These are phyloP conservation scores for Leptoclinus maculatus DNA, from an alignment of 2,797 vertebrate species.

Conservation along the genomic window DNA sequence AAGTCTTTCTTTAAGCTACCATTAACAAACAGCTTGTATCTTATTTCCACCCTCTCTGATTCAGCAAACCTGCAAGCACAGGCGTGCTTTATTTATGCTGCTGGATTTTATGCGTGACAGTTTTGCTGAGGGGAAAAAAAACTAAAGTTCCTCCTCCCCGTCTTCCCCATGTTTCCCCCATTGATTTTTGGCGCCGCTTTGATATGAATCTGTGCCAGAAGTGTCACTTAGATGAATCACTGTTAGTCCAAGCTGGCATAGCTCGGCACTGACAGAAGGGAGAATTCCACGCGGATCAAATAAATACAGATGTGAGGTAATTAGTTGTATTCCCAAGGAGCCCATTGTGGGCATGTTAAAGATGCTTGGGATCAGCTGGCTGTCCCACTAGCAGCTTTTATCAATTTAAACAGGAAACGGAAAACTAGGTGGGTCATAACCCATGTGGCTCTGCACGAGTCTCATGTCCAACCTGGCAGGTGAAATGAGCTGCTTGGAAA, in stretches of 20 bases:
- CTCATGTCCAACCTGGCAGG: constrained; percentile 82
- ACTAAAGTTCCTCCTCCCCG: constrained; percentile 43
- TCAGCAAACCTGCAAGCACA: constrained; percentile 72
- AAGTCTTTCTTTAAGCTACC: constrained; percentile 58
- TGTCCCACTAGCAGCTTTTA: constrained; percentile 90
- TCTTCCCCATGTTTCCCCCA: constrained; percentile 83
- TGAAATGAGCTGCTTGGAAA: constrained; percentile 23
- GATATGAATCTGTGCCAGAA: constrained; percentile 90
- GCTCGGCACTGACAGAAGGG: constrained; percentile 91
- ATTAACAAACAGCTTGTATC: constrained; percentile 77
- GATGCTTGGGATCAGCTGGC: constrained; percentile 91
- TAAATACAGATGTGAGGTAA: constrained; percentile 99
- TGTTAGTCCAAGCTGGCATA: constrained; percentile 91
- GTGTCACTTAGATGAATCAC: constrained; percentile 94
- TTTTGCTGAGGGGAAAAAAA: constrained; percentile 70
- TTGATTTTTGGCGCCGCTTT: constrained; percentile 87
- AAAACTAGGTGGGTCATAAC: constrained; percentile 90
- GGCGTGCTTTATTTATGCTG: constrained; percentile 73
- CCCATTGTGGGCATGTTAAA: constrained; percentile 90
- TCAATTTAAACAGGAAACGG: constrained; percentile 91
- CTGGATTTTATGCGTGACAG: constrained; percentile 67
- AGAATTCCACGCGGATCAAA: constrained; percentile 95
- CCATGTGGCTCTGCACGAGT: constrained; percentile 88
- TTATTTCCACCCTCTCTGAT: constrained; percentile 65
- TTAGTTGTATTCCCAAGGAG: constrained; percentile 96